Base-by-base conservation (phyloP, 2,797 vertebrate species). In the Odontamblyopus lacepedii region DNA sequence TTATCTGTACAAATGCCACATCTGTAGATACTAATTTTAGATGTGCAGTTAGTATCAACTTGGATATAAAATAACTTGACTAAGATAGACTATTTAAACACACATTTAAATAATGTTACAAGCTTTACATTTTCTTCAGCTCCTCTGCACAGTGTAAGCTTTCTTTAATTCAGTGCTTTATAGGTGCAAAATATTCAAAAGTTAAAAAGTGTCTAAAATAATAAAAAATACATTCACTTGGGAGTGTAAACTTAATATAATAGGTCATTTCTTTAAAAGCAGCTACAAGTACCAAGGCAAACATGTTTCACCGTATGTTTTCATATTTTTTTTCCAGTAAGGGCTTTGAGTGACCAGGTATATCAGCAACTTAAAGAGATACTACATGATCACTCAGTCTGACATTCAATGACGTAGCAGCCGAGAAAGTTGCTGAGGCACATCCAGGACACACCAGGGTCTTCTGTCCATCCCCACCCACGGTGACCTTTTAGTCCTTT, bases 41-140 rank as follows among this genome's bases (percentile, higher is more conserved):
- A 63, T 35, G 62, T 44, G 62, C 62, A 63, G 62, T 63, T 38
- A 63, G 62, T 63, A 62, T 62, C 60, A 62, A 3, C 60, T 61
- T 59, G 4, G 56, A 26, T 30, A 8, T 27, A 60, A 60, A 3
- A 57, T 57, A 35, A 35, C 32, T 35, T 35, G 32, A 35, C 32
- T 35, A 32, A 5, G 32, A 32, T 30, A 30, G 30, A 7, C 35
- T 38, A 57, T 27, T 57, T 57, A 57, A 57, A 53, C 51, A 56
- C 15, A 30, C 2, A 32, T 35, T 19, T 44, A 44, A 44, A 44
- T 44, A 44, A 44, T 44, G 11, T 35, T 35, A 62, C 15, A 32
- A 62, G 35, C 60, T 62, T 19, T 30, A 30, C 27, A 12, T 13
- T 27, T 60, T 44, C 23, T 27, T 1, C 9, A 57, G 56, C 15